Conservation (phyloP, 2,113 vertebrate genomes). For the Sinocyclocheilus maitianheensis region DNA sequence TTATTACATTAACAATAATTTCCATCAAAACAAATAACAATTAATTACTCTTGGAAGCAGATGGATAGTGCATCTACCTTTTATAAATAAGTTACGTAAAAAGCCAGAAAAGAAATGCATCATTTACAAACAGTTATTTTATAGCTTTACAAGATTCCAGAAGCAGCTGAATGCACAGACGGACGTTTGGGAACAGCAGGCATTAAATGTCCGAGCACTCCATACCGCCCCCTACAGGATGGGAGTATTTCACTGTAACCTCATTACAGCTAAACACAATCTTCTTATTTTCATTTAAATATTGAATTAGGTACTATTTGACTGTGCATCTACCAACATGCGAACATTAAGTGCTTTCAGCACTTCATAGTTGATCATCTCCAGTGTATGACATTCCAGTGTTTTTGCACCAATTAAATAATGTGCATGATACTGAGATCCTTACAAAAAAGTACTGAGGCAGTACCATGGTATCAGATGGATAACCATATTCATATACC, state of each 20-base stretch:
- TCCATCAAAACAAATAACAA: conserved; percentile 68
- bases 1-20: conserved; percentile 73
- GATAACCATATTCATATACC: conserved; percentile 12
- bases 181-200: conserved; percentile 15
- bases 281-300: conserved; percentile 54
- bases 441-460: conserved; percentile 20
- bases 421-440: neutral
- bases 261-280: conserved; percentile 35
- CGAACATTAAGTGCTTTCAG: conserved; percentile 7
- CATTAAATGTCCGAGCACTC: conserved; percentile 40
- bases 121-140: conserved; percentile 66
- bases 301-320: conserved; percentile 57
- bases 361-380: conserved; percentile 19
- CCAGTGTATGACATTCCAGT: conserved; percentile 52
- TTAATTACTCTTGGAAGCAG: conserved; percentile 74
- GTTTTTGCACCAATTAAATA: conserved; percentile 22
- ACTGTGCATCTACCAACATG: conserved; percentile 58
- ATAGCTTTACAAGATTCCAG: conserved; percentile 62
- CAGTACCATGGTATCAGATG: conserved; percentile 11
- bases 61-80: conserved; percentile 57
- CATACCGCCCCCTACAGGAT: conserved; percentile 36
- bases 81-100: conserved; percentile 81
- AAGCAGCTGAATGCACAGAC: conserved; percentile 61
- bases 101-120: conserved; percentile 59
- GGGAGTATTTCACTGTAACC: conserved; percentile 17